phyloP scores from a whole-genome alignment of 2,113 vertebrate genomes.

The Atlantisia rogersi region DNA sequence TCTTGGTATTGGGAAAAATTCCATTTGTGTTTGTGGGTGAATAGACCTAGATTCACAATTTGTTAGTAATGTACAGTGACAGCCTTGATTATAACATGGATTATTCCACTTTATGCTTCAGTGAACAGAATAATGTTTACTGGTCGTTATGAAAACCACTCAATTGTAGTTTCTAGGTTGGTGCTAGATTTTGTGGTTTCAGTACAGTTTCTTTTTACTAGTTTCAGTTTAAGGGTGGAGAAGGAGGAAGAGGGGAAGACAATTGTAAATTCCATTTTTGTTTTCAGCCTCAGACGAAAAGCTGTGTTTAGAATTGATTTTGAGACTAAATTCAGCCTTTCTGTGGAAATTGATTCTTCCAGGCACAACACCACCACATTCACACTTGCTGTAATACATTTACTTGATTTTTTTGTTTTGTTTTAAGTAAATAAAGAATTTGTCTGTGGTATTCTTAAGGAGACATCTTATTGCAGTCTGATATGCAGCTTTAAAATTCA shows the following conservation, averaged over 20 bases:
- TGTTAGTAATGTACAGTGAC: constrained; percentile 26
- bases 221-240: neutral
- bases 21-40: neutral
- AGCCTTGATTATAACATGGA: constrained; percentile 34
- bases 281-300: neutral
- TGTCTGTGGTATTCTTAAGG: neutral
- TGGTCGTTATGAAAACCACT: constrained; percentile 29
- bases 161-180: neutral
- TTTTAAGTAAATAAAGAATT: neutral
- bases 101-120: constrained; percentile 45
- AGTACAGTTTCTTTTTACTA: neutral
- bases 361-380: neutral
- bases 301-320: constrained; percentile 11
- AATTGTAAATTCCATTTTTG: neutral
- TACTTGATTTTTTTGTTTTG: neutral
- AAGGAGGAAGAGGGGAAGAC: neutral
- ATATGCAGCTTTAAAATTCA: neutral
- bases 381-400: neutral
- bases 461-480: neutral
- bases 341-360: neutral
- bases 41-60: neutral
- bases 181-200: neutral
- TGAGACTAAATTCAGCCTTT: neutral
- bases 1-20: neutral
- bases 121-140: constrained; percentile 12